Percentiles rank a stretch among this genome's conserved stretches.
Evolutionary conservation across 2,113 vertebrate species (phyloP).

Genomic region (Otus sunia): DNA sequence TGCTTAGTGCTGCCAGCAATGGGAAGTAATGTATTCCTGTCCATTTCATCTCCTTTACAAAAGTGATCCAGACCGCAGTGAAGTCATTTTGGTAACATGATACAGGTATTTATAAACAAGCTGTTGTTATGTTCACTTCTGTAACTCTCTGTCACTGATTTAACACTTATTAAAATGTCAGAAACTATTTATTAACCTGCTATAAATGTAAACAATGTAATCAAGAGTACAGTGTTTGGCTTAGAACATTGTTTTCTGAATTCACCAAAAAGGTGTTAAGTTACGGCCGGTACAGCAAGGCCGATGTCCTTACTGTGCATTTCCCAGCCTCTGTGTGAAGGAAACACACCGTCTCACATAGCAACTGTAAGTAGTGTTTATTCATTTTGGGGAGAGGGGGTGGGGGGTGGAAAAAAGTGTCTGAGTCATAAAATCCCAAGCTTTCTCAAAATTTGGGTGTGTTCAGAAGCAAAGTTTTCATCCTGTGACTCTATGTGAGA

Average conservation of each 20-base stretch:
- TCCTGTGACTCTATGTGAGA: background rate
- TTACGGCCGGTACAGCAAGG: background rate
- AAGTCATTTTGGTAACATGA: background rate
- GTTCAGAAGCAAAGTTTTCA: background rate
- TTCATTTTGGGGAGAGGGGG: background rate
- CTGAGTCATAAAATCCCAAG: conserved; percentile 43
- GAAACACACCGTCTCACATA: background rate
- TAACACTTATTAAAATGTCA: background rate
- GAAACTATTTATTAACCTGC: background rate
- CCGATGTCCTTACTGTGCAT: background rate
- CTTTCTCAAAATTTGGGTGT: conserved; percentile 27
- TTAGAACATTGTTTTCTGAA: background rate
- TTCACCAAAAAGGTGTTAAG: background rate
- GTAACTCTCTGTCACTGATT: background rate
- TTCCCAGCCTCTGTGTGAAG: background rate
- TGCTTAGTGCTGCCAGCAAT: background rate
- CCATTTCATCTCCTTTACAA: background rate
- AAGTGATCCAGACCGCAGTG: background rate
- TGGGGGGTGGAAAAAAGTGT: background rate
- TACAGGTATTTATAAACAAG: background rate
- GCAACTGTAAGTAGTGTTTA: background rate
- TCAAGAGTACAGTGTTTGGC: background rate
- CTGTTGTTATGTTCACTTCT: background rate
- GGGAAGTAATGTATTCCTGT: background rate
- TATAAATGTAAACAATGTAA: background rate